phyloP scores from a whole-genome alignment of 2,797 vertebrate species.

The Myripristis jacobus region DNA sequence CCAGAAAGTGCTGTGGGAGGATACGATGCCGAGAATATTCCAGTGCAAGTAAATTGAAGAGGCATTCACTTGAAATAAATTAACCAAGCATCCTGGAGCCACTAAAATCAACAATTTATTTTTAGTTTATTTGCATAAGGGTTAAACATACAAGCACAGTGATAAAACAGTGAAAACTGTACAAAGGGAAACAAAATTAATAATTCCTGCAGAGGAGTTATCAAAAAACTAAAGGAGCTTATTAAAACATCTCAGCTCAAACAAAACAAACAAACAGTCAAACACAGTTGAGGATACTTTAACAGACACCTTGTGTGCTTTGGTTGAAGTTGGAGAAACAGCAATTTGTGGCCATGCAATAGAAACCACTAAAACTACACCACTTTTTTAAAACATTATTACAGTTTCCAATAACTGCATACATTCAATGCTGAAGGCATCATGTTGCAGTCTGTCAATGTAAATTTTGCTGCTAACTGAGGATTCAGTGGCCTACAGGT shows the following conservation, averaged over 20 bases:
- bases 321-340: not conserved
- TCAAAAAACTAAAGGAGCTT: no score
- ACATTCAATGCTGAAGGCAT: no score
- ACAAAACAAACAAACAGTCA: not conserved
- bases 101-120: not conserved
- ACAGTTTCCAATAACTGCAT: no score
- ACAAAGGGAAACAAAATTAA: not conserved
- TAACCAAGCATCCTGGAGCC: not conserved
- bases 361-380: no score
- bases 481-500: not conserved
- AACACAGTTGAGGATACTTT: not conserved
- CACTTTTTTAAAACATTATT: no score
- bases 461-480: not conserved
- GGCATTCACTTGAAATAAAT: not conserved
- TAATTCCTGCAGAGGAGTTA: no score
- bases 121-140: not conserved
- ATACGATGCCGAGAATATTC: conserved; percentile 15
- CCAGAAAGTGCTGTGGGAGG: conserved; percentile 82
- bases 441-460: not conserved
- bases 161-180: not conserved
- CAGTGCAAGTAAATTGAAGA: conserved; percentile 1
- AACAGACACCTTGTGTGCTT: not conserved
- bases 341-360: no score
- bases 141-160: not conserved
- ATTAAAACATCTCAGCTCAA: not conserved